Evolutionary conservation across 2,797 vertebrate genomes (phyloP).

Genomic region (Sebastes trivittatus): DNA sequence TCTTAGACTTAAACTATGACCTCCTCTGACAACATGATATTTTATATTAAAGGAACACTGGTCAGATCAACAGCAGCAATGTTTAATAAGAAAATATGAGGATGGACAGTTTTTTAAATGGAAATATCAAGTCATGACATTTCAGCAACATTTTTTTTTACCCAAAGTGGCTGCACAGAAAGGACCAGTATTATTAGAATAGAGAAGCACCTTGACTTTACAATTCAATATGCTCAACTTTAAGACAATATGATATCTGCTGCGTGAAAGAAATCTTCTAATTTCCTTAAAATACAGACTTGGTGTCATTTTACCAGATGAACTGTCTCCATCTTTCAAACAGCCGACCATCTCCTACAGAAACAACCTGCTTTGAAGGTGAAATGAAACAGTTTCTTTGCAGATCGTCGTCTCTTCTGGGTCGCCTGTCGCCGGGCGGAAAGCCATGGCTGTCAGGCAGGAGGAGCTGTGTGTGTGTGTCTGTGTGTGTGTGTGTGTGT

Average conservation of each 20-base stretch:
- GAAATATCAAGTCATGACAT: no score
- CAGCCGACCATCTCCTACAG: not conserved
- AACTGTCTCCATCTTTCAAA: not conserved
- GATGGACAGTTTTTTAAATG: no score
- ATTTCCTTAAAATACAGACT: not conserved
- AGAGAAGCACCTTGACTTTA: not conserved
- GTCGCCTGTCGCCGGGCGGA: conserved; percentile 16
- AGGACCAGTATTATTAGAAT: not conserved
- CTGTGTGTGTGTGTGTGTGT: conserved; percentile 5
- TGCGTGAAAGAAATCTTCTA: not conserved
- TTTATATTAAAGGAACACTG: not conserved
- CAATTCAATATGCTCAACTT: not conserved
- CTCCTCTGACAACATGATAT: not conserved
- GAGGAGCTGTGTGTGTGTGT: no score
- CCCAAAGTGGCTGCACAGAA: no score
- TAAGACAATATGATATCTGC: not conserved
- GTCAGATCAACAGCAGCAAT: not conserved
- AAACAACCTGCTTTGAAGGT: not conserved
- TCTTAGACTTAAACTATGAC: not conserved
- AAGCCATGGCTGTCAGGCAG: not conserved
- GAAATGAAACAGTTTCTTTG: conserved; percentile 16
- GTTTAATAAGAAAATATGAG: not conserved
- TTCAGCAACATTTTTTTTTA: no score
- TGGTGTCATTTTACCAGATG: not conserved
- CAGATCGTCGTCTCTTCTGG: conserved; percentile 17